Percentiles rank a stretch among this genome's conserved stretches.
phyloP scores from a whole-genome alignment of 2,888 invertebrate species.

The Hartigia nigra region DNA sequence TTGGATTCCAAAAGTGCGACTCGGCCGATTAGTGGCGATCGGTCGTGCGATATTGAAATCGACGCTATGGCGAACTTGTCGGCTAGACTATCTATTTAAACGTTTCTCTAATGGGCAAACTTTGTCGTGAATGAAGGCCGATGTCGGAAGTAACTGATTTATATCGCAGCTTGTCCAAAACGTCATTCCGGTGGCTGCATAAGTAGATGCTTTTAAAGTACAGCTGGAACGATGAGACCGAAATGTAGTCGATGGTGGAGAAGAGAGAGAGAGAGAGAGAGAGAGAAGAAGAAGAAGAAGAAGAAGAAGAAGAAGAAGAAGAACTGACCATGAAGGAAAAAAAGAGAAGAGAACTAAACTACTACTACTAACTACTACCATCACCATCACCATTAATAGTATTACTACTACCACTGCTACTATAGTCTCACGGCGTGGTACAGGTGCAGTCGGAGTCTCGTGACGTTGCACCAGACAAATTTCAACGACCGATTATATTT shows the following conservation, averaged over 20 bases:
- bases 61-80: neutral
- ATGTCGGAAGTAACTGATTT: conserved; percentile 27
- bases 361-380: neutral
- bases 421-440: neutral
- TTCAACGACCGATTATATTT: conserved; percentile 51
- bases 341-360: neutral
- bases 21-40: neutral
- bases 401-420: neutral
- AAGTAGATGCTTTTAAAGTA: conserved; percentile 12
- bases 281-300: neutral
- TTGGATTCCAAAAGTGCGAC: neutral
- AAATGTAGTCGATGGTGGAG: neutral
- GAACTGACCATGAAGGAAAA: neutral
- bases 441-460: conserved; percentile 14
- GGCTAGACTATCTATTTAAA: neutral
- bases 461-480: conserved; percentile 43
- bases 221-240: conserved; percentile 5
- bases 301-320: neutral
- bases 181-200: conserved; percentile 10
- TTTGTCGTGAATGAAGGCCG: conserved; percentile 7
- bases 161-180: conserved; percentile 20
- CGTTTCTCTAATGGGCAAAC: conserved; percentile 7
- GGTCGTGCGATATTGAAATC: conserved; percentile 7
- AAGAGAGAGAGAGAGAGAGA: neutral
- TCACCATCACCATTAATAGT: neutral